phyloP scores from a whole-genome alignment of 2,797 vertebrate genomes.

The Numenius phaeopus region DNA sequence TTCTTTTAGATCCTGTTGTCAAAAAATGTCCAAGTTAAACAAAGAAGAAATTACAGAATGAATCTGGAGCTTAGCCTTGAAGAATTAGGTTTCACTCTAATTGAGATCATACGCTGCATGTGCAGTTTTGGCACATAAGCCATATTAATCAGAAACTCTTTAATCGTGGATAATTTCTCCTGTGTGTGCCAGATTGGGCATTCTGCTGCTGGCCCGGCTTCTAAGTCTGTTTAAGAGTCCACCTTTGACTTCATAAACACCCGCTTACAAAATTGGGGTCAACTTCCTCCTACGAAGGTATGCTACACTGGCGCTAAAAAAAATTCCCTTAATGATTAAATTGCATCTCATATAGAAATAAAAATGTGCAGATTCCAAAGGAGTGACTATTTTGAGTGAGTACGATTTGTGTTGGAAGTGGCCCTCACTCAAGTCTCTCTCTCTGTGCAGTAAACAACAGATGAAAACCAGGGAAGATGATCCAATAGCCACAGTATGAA shows the following conservation, averaged over 20 bases:
- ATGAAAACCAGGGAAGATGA: slow-evolving; percentile 47
- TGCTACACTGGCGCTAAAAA: slow-evolving; percentile 73
- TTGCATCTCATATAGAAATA: slow-evolving; percentile 81
- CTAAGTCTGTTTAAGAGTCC: slow-evolving; percentile 82
- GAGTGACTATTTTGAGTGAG: slow-evolving; percentile 81
- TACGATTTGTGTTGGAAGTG: slow-evolving; percentile 84
- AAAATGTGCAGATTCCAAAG: slow-evolving; percentile 82
- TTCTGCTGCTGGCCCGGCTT: slow-evolving; percentile 77
- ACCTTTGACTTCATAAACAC: slow-evolving; percentile 91
- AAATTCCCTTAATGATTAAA: slow-evolving; percentile 85
- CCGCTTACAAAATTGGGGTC: slow-evolving; percentile 83
- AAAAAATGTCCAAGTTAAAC: slow-evolving; percentile 88
- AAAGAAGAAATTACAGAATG: slow-evolving; percentile 84
- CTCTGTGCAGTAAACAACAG: slow-evolving; percentile 49
- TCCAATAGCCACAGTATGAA: neutral
- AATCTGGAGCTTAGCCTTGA: slow-evolving; percentile 83
- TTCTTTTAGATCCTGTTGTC: slow-evolving; percentile 79
- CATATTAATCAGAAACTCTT: slow-evolving; percentile 89
- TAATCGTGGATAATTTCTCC: slow-evolving; percentile 87
- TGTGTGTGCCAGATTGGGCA: slow-evolving; percentile 80
- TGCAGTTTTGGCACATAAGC: slow-evolving; percentile 87
- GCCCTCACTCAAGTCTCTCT: slow-evolving; percentile 63
- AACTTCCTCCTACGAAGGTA: slow-evolving; percentile 70
- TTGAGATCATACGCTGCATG: slow-evolving; percentile 91
- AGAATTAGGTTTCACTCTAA: slow-evolving; percentile 90